These are phyloP conservation scores for Tridacna crocea DNA, from an alignment of 2,888 invertebrate species.

Conservation along the genomic window DNA sequence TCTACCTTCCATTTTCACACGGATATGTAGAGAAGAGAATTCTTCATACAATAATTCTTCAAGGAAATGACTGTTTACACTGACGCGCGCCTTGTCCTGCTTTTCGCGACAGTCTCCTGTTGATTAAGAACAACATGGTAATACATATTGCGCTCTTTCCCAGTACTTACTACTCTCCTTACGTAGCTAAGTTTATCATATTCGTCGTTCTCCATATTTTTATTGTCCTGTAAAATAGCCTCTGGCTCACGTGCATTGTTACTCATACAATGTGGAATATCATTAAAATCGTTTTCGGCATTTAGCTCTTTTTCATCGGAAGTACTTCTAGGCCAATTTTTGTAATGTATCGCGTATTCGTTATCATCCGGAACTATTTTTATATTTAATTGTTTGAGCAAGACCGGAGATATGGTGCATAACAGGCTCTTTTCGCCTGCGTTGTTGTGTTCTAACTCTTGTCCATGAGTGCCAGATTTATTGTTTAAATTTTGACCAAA, in stretches of 20 bases:
- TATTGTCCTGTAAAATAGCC: neutral
- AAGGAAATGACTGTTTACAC: neutral
- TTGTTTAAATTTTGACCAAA: neutral
- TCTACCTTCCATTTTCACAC: too few relatives aligned
- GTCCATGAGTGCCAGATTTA: neutral
- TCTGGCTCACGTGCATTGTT: neutral
- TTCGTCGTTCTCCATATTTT: neutral
- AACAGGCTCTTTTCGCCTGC: conserved; percentile 5
- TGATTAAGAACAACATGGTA: conserved; percentile 13
- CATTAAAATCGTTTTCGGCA: neutral
- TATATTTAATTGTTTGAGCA: conserved; percentile 8
- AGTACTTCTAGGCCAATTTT: conserved; percentile 2
- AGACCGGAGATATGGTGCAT: conserved; percentile 7
- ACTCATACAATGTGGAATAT: neutral
- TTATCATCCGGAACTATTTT: conserved; percentile 24
- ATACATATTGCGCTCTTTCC: neutral
- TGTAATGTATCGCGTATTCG: neutral
- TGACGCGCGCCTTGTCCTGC: neutral
- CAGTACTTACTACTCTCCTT: neutral
- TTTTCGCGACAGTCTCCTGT: neutral
- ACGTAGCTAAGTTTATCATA: conserved; percentile 15
- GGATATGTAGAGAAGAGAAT: too few relatives aligned
- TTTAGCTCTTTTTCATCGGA: neutral
- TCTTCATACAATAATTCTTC: too few relatives aligned
- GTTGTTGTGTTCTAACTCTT: neutral